Evolutionary conservation across 1,140 invertebrate species (phyloP).

Genomic region (Danaus plexippus): DNA sequence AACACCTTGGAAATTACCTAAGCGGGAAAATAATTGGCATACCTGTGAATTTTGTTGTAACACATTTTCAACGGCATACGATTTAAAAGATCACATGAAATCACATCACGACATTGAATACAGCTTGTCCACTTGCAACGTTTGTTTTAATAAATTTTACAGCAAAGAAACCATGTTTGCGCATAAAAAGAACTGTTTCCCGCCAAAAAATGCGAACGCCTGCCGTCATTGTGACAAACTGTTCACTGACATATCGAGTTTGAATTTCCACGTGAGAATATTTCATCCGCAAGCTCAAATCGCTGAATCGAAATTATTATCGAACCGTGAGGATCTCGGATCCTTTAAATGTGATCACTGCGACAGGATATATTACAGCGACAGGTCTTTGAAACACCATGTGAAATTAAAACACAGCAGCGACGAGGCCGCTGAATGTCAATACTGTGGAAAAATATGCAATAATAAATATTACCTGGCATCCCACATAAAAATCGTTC

Average conservation of each 20-base stretch:
- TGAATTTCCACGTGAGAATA: conserved; percentile 46
- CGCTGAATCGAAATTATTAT: conserved; percentile 33
- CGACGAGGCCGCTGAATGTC: conserved; percentile 36
- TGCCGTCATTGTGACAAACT: conserved; percentile 49
- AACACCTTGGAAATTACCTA: conserved; percentile 20
- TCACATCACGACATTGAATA: conserved; percentile 38
- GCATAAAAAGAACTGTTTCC: conserved; percentile 45
- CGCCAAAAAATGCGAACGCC: conserved; percentile 36
- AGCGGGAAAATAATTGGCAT: conserved; percentile 16
- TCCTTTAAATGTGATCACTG: conserved; percentile 40
- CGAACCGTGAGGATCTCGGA: conserved; percentile 11
- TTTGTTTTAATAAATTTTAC: conserved; percentile 53
- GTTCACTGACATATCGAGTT: conserved; percentile 48
- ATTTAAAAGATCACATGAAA: conserved; percentile 45
- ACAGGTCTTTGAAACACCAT: conserved; percentile 45
- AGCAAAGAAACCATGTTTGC: conserved; percentile 35
- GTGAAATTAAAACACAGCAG: conserved; percentile 46
- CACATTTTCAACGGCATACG: conserved; percentile 29
- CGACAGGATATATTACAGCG: conserved; percentile 42
- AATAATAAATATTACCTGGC: conserved; percentile 50
- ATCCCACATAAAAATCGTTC: conserved; percentile 44
- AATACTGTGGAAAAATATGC: conserved; percentile 40
- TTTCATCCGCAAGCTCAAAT: conserved; percentile 50
- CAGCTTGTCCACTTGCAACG: conserved; percentile 41
- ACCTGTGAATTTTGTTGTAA: conserved; percentile 40